These are phyloP conservation scores for Puntigrus tetrazona DNA, from an alignment of 2,113 vertebrate species.

Conservation along the genomic window DNA sequence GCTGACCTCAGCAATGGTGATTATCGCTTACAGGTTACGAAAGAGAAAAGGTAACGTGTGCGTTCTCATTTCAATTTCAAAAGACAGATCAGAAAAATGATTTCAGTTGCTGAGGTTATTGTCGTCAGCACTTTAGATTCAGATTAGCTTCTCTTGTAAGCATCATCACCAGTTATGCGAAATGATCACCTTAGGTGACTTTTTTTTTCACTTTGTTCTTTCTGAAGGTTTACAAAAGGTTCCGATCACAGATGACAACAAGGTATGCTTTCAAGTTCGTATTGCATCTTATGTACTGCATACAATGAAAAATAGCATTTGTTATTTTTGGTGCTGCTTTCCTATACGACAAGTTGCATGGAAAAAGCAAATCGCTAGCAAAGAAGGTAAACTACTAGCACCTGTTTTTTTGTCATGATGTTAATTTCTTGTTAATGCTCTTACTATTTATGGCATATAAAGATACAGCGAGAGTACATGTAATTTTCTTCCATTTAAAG, in stretches of 20 bases:
- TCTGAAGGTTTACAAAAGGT: not conserved
- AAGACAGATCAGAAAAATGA: not conserved
- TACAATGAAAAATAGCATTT: not conserved
- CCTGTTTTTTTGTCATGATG: too few species aligned
- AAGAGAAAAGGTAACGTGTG: constrained; percentile 46
- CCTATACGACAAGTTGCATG: not conserved
- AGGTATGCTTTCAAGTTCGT: constrained; percentile 15
- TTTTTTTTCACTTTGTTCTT: not conserved
- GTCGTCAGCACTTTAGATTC: not conserved
- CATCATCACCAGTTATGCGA: not conserved
- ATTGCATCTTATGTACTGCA: not conserved
- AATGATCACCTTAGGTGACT: not conserved
- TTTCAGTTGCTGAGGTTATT: not conserved
- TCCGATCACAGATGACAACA: not conserved
- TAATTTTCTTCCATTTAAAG: not conserved
- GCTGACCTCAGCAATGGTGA: not conserved
- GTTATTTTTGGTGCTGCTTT: not conserved
- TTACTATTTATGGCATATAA: not conserved
- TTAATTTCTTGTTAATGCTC: not conserved
- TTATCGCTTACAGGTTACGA: not conserved
- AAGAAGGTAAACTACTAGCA: not conserved
- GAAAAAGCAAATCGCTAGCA: not conserved
- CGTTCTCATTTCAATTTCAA: not conserved
- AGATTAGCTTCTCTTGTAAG: not conserved
- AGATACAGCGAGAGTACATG: not conserved